Evolutionary conservation across 2,113 vertebrate genomes (phyloP).

Genomic region (Plecotus auritus): DNA sequence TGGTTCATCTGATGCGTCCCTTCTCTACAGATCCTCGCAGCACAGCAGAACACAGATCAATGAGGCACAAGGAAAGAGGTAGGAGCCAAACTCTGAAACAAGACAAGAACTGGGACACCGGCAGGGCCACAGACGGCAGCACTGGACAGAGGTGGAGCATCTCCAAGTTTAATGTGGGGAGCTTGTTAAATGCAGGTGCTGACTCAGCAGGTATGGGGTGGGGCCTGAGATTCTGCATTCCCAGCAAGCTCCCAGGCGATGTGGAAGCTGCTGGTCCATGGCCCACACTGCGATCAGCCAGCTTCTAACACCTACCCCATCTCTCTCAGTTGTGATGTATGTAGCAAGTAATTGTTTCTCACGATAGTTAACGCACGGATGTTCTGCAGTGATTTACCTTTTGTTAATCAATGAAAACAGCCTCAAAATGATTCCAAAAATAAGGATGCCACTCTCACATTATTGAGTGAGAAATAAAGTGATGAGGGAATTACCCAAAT

Average conservation of each 20-base stretch:
- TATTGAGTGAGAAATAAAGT: neutral
- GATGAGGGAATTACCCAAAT: neutral
- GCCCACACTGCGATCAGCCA: neutral
- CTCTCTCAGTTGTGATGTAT: fast-evolving
- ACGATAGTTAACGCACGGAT: neutral
- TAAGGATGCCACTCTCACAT: neutral
- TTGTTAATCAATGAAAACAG: neutral
- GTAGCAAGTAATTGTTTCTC: neutral
- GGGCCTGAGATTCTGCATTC: neutral
- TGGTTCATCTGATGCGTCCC: neutral
- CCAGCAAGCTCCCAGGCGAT: neutral
- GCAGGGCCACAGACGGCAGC: fast-evolving
- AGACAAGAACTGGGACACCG: neutral
- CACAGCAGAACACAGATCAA: neutral
- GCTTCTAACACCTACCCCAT: neutral
- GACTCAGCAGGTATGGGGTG: fast-evolving
- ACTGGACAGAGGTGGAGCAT: neutral
- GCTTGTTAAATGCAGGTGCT: neutral
- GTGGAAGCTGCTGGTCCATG: fast-evolving
- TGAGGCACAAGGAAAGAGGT: neutral
- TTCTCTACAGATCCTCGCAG: neutral
- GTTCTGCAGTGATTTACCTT: neutral
- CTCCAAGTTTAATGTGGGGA: fast-evolving
- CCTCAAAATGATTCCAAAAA: neutral
- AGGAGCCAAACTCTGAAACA: neutral